Evolutionary conservation across 2,797 vertebrate species (phyloP).

Genomic region (Arremon aurantiirostris): DNA sequence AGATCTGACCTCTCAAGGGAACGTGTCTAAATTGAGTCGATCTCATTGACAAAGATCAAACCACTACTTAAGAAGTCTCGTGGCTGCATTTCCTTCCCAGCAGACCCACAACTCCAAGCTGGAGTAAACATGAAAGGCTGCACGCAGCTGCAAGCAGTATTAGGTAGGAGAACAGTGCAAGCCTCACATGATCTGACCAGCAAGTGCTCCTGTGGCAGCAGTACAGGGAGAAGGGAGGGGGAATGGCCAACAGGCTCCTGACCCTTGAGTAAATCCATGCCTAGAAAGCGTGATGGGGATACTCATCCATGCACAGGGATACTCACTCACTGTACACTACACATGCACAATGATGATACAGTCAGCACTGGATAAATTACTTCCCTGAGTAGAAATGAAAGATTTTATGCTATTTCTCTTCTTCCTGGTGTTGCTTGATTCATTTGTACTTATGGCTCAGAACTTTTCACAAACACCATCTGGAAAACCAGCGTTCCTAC

Average conservation of each 20-base stretch:
- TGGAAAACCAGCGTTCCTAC: not conserved
- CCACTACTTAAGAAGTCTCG: slow-evolving; percentile 41
- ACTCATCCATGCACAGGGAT: accelerated
- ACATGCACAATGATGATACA: not conserved
- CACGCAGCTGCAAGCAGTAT: not conserved
- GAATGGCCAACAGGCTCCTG: not conserved
- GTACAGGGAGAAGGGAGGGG: not conserved
- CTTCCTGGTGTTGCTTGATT: not conserved
- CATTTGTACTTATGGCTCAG: not conserved
- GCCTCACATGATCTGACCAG: not conserved
- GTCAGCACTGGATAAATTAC: not conserved
- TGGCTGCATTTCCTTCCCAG: slow-evolving; percentile 42
- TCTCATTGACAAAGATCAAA: slow-evolving; percentile 54
- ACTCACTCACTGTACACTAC: not conserved
- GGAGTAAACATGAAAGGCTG: slow-evolving; percentile 22
- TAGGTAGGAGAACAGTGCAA: not conserved
- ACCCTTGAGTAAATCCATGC: not conserved
- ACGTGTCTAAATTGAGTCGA: not conserved
- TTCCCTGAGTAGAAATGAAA: not conserved
- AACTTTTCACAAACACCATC: not conserved
- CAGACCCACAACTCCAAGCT: not conserved
- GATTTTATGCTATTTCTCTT: not conserved
- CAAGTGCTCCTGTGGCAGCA: not conserved
- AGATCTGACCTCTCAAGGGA: not conserved
- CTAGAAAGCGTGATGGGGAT: not conserved